Evolutionary conservation across 2,113 vertebrate species (phyloP).

Genomic region (Eonycteris spelaea): DNA sequence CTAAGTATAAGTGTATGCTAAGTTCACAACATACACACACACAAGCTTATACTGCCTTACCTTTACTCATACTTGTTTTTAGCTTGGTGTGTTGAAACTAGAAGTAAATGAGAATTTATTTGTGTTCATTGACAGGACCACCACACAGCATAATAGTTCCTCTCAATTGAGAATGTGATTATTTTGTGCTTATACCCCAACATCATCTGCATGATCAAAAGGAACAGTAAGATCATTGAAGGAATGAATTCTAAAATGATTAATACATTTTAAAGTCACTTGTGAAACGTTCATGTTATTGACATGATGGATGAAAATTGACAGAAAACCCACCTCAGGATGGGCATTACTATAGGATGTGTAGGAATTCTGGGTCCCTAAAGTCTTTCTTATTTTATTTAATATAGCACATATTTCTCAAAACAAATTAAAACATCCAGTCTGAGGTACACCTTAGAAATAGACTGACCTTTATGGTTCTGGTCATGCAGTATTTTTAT

Average conservation of each 20-base stretch:
- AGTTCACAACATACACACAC: background rate
- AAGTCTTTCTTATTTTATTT: constrained; percentile 12
- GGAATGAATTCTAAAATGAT: constrained; percentile 48
- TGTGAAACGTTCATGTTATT: constrained; percentile 35
- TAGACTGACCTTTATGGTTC: constrained; percentile 42
- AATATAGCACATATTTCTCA: constrained; percentile 35
- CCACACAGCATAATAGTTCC: background rate
- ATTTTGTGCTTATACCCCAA: constrained; percentile 14
- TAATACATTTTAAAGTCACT: constrained; percentile 45
- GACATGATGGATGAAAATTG: constrained; percentile 19
- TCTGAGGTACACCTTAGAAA: constrained; percentile 2
- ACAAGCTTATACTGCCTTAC: background rate
- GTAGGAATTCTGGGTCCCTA: background rate
- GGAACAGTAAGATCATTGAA: background rate
- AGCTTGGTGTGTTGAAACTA: constrained; percentile 3
- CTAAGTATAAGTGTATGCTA: background rate
- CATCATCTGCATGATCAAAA: constrained; percentile 25
- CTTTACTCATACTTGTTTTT: constrained; percentile 44
- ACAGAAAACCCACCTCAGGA: background rate
- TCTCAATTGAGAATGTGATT: background rate
- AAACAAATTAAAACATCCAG: constrained; percentile 30
- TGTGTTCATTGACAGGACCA: background rate
- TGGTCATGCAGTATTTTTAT: background rate
- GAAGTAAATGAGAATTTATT: background rate
- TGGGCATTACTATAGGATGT: background rate